Evolutionary conservation across 2,797 vertebrate genomes (phyloP).

Genomic region (Oreortyx pictus): DNA sequence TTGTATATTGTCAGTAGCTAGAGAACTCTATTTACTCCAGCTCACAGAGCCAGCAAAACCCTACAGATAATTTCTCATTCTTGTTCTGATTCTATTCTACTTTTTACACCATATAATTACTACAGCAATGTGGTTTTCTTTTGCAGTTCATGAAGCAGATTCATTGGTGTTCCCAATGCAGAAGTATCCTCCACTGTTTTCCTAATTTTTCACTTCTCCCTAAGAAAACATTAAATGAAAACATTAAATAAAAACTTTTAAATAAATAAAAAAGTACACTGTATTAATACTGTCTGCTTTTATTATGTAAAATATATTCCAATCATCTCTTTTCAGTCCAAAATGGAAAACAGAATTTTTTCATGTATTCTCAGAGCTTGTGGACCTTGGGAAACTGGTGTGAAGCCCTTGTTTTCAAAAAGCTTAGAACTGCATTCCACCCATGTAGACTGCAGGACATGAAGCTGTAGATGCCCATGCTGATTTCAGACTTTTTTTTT

Average conservation of each 20-base stretch:
- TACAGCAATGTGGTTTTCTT: fast-evolving
- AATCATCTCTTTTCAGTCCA: background rate
- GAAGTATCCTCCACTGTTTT: background rate
- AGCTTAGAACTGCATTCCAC: background rate
- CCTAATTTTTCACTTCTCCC: background rate
- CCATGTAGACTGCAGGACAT: fast-evolving
- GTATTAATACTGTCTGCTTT: fast-evolving
- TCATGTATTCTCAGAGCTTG: background rate
- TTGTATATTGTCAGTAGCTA: background rate
- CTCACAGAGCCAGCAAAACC: background rate
- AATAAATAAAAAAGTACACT: background rate
- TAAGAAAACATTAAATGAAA: background rate
- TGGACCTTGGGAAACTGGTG: background rate
- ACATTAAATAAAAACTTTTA: fast-evolving
- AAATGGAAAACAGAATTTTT: background rate
- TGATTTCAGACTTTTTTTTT: background rate
- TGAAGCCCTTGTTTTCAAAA: background rate
- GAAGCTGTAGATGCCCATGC: background rate
- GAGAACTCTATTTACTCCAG: background rate
- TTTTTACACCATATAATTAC: background rate
- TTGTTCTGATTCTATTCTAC: background rate
- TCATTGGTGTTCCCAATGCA: background rate
- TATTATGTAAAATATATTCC: background rate
- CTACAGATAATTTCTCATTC: background rate
- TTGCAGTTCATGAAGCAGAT: background rate